Conservation (phyloP, 1,140 invertebrate genomes). For the Anadara kagoshimensis region DNA sequence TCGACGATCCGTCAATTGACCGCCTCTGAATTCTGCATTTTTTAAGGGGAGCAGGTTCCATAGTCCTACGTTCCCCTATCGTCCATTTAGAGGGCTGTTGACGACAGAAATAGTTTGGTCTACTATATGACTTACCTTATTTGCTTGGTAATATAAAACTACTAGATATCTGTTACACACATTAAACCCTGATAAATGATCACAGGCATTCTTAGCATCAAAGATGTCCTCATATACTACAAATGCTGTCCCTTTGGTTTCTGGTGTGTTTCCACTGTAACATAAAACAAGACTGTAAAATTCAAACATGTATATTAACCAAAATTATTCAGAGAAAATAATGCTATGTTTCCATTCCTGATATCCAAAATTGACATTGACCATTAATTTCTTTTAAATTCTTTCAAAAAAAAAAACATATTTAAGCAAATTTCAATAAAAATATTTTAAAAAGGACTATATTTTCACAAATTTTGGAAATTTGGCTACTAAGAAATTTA, state of each 20-base stretch:
- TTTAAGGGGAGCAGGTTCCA: neutral
- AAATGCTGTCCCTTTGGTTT: constrained; percentile 98
- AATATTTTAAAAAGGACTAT: too few species aligned
- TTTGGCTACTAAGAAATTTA: too few species aligned
- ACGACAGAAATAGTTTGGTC: too few species aligned
- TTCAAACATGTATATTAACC: too few species aligned
- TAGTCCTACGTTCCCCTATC: neutral
- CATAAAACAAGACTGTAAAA: constrained; percentile 66
- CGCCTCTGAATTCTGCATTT: neutral
- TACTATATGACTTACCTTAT: constrained; percentile 69
- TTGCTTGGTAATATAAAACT: constrained; percentile 93
- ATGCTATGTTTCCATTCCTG: too few species aligned
- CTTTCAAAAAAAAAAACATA: too few species aligned
- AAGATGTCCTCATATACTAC: constrained; percentile 99
- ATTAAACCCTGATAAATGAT: constrained; percentile 99
- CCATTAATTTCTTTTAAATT: too few species aligned
- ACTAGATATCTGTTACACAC: constrained; percentile 99
- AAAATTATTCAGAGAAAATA: too few species aligned
- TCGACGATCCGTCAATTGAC: neutral
- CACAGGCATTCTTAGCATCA: constrained; percentile 99
- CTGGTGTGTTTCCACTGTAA: constrained; percentile 94
- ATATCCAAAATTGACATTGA: too few species aligned
- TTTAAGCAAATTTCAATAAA: too few species aligned
- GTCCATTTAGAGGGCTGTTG: neutral
- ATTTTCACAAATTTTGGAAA: too few species aligned